phyloP scores from a whole-genome alignment of 2,888 invertebrate species.

The Cetonia aurata region DNA sequence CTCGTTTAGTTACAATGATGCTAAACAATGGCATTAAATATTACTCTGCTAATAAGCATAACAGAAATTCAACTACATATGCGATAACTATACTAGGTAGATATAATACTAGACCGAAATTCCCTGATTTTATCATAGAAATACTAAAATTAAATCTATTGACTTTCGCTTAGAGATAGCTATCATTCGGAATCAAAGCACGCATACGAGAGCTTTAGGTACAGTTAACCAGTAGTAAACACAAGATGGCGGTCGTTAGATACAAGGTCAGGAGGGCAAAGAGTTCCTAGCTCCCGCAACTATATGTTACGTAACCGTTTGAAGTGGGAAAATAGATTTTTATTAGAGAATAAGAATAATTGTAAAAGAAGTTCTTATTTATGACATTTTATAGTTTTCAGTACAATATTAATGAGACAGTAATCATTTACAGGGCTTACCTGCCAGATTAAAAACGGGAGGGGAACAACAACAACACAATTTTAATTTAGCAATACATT shows the following conservation, averaged over 20 bases:
- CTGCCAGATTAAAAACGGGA: slow-evolving; percentile 2
- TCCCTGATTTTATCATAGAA: too few relatives aligned
- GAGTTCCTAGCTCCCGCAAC: background rate
- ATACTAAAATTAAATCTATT: background rate
- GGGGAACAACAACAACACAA: slow-evolving; percentile 6
- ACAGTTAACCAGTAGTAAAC: background rate
- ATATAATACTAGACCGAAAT: too few relatives aligned
- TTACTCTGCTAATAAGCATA: background rate
- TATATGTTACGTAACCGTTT: slow-evolving; percentile 3
- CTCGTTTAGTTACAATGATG: too few relatives aligned
- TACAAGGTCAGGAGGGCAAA: slow-evolving; percentile 36
- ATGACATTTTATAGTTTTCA: background rate
- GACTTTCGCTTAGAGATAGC: background rate
- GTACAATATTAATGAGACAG: background rate
- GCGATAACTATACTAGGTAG: too few relatives aligned
- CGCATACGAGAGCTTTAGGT: background rate
- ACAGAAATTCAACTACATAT: too few relatives aligned
- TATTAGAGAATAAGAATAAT: background rate
- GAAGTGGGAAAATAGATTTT: too few relatives aligned
- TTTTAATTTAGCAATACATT: background rate
- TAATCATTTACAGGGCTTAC: slow-evolving; percentile 2
- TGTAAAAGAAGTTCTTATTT: background rate
- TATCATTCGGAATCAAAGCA: background rate
- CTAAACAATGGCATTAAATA: too few relatives aligned
- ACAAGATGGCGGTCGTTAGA: slow-evolving; percentile 20